These are phyloP conservation scores for Chitala chitala DNA, from an alignment of 2,113 vertebrate genomes.

Conservation along the genomic window DNA sequence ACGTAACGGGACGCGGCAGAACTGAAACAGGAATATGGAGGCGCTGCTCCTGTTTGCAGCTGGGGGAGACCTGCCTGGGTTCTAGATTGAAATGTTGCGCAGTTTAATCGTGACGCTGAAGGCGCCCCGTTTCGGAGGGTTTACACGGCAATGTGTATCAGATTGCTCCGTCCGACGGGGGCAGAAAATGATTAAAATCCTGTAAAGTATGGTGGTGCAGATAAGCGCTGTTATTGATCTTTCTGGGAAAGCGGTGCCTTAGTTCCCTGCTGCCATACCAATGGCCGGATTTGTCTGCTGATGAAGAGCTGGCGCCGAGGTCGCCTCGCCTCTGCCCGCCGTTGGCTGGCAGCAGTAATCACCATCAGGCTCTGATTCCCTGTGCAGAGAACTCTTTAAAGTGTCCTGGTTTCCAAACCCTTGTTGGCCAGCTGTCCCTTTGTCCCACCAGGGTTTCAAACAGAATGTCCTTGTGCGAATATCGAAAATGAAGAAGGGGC, in stretches of 20 bases:
- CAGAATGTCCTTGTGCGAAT: too few species aligned
- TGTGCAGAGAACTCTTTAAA: too few species aligned
- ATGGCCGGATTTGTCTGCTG: slow-evolving; percentile 10
- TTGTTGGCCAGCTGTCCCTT: neutral
- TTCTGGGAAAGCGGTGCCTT: slow-evolving; percentile 15
- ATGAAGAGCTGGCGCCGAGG: slow-evolving; percentile 17
- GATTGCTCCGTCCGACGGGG: slow-evolving; percentile 22
- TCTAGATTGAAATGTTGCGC: slow-evolving; percentile 31
- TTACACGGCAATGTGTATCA: slow-evolving; percentile 26
- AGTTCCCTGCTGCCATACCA: slow-evolving; percentile 10
- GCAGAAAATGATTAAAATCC: slow-evolving; percentile 35
- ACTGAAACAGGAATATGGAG: slow-evolving; percentile 22
- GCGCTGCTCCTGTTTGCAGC: neutral
- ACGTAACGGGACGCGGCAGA: slow-evolving; percentile 28
- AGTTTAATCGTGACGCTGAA: slow-evolving; percentile 32
- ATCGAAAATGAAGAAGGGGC: too few species aligned
- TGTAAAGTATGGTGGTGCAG: slow-evolving; percentile 24
- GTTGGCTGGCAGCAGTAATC: slow-evolving; percentile 11
- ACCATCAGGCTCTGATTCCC: neutral
- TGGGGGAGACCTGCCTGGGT: slow-evolving; percentile 21
- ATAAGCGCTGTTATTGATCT: slow-evolving; percentile 34
- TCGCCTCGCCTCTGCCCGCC: neutral
- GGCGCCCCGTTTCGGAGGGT: slow-evolving; percentile 22
- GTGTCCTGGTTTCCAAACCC: too few species aligned
- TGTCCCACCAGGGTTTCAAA: neutral